Evolutionary conservation across 2,888 invertebrate genomes (phyloP), one percentile per base, ranked within the genome.

Genomic region (Empis livida): DNA sequence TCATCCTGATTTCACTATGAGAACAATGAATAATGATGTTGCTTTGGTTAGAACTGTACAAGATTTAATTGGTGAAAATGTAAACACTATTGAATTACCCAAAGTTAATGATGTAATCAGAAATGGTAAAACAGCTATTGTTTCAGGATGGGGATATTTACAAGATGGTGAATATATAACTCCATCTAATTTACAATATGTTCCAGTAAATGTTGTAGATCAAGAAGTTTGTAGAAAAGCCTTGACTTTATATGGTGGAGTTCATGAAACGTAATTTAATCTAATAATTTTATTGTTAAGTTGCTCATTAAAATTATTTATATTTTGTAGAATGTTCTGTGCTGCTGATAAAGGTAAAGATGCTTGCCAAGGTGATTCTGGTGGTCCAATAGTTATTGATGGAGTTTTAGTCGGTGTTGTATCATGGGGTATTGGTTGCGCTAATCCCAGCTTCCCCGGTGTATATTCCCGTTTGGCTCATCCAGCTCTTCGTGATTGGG

Each of bases 261-360:
- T 51, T 17, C 32, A 46, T 11, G 47, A 47, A 27, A 49, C 47
- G 51, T 51, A 46, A 48, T 49, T 45, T 5, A 9, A 6, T 27
- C 6, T 27, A 27, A 20, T n/a, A 14, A 27, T 40, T 2, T 9
- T n/a, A 41, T 20, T n/a, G n/a, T n/a, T n/a, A n/a, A n/a, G n/a
- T 41, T 9, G 13, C n/a, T 6, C 2, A 40, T n/a, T 27, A 27
- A 9, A 41, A 14, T 27, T n/a, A 10, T 10, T 41, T 41, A n/a
- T n/a, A n/a, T 6, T n/a, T 23, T 27, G 14, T 10, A n/a, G 16
- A 41, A 41, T 41, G 41, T 10, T 41, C 14, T 41, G 41, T 27
- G 41, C 41, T 27, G 41, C n/a, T n/a, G 14, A 20, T 23, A 13
- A 23, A 8, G 27, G 27, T 27, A 23, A 41, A 27, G n/a, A 13